Evolutionary conservation across 1,140 invertebrate genomes (phyloP), one percentile per base, ranked within the genome.

Genomic region (Drosophila tsacasi): DNA sequence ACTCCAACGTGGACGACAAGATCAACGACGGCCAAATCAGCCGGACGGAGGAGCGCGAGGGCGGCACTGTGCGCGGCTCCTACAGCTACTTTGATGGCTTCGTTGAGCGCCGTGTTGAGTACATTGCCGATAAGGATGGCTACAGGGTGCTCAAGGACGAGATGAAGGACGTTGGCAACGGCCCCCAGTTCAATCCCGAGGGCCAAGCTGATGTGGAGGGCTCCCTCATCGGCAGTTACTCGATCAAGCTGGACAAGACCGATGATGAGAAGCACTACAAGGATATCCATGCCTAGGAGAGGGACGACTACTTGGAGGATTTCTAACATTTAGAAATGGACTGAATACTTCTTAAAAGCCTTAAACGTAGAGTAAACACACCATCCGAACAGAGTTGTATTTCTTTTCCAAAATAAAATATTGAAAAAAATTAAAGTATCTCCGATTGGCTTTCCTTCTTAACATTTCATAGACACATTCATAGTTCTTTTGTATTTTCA

Each of bases 71-170:
- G 32, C 92, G 73, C 17, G 95, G 95, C 8, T 90, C 89, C 44
- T 95, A 95, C 78, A 93, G 93, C 23, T 95, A 95, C 84, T 93
- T 92, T 60, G 95, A 95, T 91, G 95, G 95, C 5, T 95, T 85
- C 72, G 93, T 94, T 67, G 86, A 87, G 61, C 92, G 94, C n/a
- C 94, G 92, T 9, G 94, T 95, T 0, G 85, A 94, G 55, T 95
- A 95, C 76, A 93, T 93, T 55, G 95, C 95, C 79, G 95, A 95
- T 83, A 93, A 95, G 81, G 93, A 94, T 64, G 95, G 95, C 63
- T 95, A 95, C 90, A 87, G 94, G 76, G 93, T 95, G 23, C 74
- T 94, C 5, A 93, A 93, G 72, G 94, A 94, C 64, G 92, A 93
- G 23, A 92, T 87, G 62, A 82, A 94, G 75, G 92, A 94, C 4